Base-by-base conservation (phyloP, 2,888 invertebrate genomes). In the Epinotia ramella region DNA sequence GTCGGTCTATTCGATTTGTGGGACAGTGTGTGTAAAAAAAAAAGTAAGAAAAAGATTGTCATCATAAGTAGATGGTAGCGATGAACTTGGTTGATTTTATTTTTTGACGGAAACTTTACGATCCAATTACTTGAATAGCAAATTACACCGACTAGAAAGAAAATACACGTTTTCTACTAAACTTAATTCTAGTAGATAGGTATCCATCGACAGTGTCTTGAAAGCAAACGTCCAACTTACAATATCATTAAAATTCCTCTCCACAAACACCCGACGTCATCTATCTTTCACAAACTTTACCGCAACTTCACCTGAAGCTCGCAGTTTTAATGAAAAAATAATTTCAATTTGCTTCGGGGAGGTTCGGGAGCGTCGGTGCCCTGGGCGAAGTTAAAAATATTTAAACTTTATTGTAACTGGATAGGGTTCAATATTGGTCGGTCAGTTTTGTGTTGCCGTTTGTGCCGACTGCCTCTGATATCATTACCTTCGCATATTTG, bases 271-370 rank as follows among this genome's bases (percentile, higher is more conserved):
- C 60, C 64, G 24, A 53, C 70, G 75, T 60, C 70, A 75, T 75
- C 70, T 70, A 71, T 75, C 72, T 76, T 46, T 46, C 24, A 46
- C 62, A 65, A 76, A 66, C 28, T 72, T 76, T 6, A 40, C 53
- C 49, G 53, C 85, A 92, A 92, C 81, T 93, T 90, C 84, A 91
- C 92, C 93, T 92, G 91, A 87, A 87, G 83, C 88, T 87, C 80
- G 85, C 85, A 87, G 89, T 91, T 92, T 89, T 92, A 93, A 93
- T 93, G 93, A 94, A 94, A 93, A 93, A 94, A 93, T 93, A 92
- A 94, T 93, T 93, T 93, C 92, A 93, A 92, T 93, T 93, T 90
- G 87, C 69, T 64, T 65, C 59, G 65, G 60, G 62, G 56, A 59
- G 28, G 28, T n/a, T 53, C 53, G 74, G 70, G 46, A 24, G 78